phyloP scores from a whole-genome alignment of 2,797 vertebrate species.

The Sarcoramphus papa region DNA sequence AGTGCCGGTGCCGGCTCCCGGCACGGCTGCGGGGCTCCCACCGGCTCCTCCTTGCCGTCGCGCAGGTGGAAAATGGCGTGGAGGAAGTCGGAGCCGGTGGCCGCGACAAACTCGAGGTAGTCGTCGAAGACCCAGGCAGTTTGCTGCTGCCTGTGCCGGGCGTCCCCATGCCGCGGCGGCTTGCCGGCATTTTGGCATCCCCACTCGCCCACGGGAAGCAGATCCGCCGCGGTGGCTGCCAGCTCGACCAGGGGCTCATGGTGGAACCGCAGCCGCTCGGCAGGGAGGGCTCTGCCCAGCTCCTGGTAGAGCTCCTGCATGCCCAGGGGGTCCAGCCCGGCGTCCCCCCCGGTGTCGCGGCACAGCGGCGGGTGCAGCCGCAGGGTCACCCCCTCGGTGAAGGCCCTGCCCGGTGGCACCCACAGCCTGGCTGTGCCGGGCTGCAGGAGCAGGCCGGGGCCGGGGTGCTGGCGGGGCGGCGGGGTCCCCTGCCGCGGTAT shows the following conservation, averaged over 20 bases:
- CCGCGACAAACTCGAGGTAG: fast-evolving
- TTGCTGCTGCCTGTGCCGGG: neutral
- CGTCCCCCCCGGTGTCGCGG: fast-evolving
- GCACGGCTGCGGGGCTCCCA: too few relatives aligned
- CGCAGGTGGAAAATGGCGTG: neutral
- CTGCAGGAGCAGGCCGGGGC: neutral
- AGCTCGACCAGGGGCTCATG: neutral
- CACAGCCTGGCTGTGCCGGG: fast-evolving
- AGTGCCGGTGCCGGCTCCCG: neutral
- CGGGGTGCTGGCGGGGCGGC: too few relatives aligned
- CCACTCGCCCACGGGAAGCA: neutral
- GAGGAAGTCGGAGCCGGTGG: neutral
- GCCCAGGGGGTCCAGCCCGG: neutral
- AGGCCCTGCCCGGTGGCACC: neutral
- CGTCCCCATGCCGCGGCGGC: neutral
- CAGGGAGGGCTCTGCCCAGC: neutral
- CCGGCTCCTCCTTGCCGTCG: neutral
- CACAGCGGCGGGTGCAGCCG: neutral
- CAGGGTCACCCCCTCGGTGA: too few relatives aligned
- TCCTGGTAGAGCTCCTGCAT: neutral
- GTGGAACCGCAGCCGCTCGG: neutral
- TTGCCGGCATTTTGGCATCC: neutral
- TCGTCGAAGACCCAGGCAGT: neutral
- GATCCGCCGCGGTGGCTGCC: neutral
- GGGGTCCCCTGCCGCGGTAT: neutral